Evolutionary conservation across 2,888 invertebrate genomes (phyloP).

Genomic region (Nemapogon koenigi): DNA sequence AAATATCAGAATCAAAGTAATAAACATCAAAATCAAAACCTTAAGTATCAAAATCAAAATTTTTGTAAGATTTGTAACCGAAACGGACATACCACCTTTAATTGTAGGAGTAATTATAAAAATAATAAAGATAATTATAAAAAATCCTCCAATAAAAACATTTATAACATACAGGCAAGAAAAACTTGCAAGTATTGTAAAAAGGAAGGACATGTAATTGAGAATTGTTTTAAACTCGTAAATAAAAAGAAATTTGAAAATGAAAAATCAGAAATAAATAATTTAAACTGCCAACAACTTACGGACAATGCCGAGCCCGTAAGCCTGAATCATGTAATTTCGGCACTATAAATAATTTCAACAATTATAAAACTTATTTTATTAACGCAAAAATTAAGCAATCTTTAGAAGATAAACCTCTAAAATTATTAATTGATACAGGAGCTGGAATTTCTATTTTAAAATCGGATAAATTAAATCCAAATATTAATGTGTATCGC

Average conservation of each 20-base stretch:
- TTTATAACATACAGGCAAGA: no score
- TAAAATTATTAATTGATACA: constrained; percentile 19
- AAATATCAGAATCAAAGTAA: no score
- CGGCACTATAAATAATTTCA: constrained; percentile 1
- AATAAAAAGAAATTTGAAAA: not conserved
- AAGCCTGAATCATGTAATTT: not conserved
- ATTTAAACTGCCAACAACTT: not conserved
- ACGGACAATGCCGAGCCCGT: constrained; percentile 1
- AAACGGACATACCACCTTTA: not conserved
- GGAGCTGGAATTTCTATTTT: constrained; percentile 21
- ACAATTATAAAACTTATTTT: not conserved
- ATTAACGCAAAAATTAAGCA: not conserved
- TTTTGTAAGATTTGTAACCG: not conserved
- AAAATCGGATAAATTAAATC: constrained; percentile 17
- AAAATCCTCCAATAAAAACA: not conserved
- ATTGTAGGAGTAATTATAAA: not conserved
- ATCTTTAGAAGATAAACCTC: constrained; percentile 12
- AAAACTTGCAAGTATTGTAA: not conserved
- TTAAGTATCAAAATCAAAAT: not conserved
- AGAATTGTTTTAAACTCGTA: not conserved
- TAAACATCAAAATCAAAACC: no score
- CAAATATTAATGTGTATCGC: constrained; percentile 12
- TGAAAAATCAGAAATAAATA: no score
- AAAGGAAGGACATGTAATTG: not conserved
- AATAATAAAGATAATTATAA: not conserved